Conservation (phyloP, 2,797 vertebrate genomes). For the Borostomias antarcticus region DNA sequence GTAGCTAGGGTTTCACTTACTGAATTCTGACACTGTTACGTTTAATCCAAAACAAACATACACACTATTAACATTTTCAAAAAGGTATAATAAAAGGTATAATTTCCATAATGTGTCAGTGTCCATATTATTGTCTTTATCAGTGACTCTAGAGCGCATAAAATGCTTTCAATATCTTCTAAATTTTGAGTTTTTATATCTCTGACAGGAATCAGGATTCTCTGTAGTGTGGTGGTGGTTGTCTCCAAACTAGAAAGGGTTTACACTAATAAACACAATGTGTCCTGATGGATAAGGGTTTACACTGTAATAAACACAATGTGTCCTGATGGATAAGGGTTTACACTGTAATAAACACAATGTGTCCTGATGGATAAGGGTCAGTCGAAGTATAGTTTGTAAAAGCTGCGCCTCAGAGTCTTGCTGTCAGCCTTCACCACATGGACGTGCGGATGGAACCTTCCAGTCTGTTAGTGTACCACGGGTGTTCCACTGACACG, state of each 20-base stretch:
- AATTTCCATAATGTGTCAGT: slow-evolving; percentile 45
- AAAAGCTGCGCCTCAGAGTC: background rate
- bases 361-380: slow-evolving; percentile 31
- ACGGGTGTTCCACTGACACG: slow-evolving; percentile 23
- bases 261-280: too few species aligned
- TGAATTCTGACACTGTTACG: slow-evolving; percentile 10
- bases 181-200: background rate
- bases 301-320: slow-evolving; percentile 13
- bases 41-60: slow-evolving; percentile 39
- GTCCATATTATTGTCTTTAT: slow-evolving; percentile 24
- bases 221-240: background rate
- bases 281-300: too few species aligned
- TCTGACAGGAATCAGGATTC: too few species aligned
- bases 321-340: too few species aligned
- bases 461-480: slow-evolving; percentile 29
- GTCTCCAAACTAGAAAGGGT: slow-evolving; percentile 8
- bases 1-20: slow-evolving; percentile 49
- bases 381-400: background rate
- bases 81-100: too few species aligned
- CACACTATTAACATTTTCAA: slow-evolving; percentile 19
- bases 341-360: slow-evolving; percentile 26
- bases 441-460: slow-evolving; percentile 13
- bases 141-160: background rate
- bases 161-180: background rate
- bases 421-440: background rate